Evolutionary conservation across 1,140 invertebrate genomes (phyloP).

Genomic region (Drosophila malerkotliana): DNA sequence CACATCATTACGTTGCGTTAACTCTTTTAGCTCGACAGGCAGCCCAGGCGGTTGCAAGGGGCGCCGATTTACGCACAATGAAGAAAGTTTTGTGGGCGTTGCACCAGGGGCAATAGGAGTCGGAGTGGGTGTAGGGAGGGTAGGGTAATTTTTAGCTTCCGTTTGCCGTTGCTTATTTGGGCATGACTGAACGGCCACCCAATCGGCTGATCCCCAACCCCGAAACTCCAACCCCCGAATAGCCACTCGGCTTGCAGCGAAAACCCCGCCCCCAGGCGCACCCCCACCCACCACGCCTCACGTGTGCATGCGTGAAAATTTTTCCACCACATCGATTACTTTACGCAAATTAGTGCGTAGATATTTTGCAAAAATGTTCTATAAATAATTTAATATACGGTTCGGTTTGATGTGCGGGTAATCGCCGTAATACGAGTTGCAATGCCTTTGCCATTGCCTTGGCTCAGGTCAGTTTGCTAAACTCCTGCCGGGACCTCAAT

Average conservation of each 20-base stretch:
- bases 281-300: constrained; percentile 6
- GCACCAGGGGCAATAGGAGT: neutral
- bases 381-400: constrained; percentile 76
- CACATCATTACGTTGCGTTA: constrained; percentile 61
- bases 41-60: constrained; percentile 6
- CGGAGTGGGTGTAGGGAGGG: constrained; percentile 9
- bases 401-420: constrained; percentile 53
- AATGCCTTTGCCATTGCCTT: neutral
- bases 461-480: constrained; percentile 28
- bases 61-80: constrained; percentile 70
- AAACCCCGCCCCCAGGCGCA: constrained; percentile 14
- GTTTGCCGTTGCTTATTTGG: constrained; percentile 53
- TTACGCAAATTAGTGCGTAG: constrained; percentile 82
- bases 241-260: neutral
- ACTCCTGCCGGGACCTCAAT: constrained; percentile 3
- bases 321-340: constrained; percentile 82
- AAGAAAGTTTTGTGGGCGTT: constrained; percentile 61
- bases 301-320: constrained; percentile 78
- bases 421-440: constrained; percentile 33
- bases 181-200: constrained; percentile 38
- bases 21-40: constrained; percentile 9
- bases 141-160: constrained; percentile 70
- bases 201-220: constrained; percentile 2
- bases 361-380: constrained; percentile 82
- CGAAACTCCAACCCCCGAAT: neutral